Base-by-base conservation (phyloP, 2,797 vertebrate genomes). In the Pipistrellus pipistrellus region DNA sequence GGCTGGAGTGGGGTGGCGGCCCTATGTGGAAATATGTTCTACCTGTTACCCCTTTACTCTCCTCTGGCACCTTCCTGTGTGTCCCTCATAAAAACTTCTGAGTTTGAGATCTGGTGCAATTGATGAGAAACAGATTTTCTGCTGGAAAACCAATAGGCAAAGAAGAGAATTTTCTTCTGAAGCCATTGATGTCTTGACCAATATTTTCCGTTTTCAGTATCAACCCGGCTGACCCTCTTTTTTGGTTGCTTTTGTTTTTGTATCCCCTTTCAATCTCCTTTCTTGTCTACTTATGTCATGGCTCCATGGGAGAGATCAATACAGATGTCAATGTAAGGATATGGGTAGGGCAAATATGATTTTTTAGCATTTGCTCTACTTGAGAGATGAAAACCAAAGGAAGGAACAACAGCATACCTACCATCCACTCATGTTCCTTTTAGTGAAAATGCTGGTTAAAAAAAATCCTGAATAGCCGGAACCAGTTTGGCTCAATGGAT, bases 201-300 rank as follows among this genome's bases (percentile, higher is more conserved):
- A 62, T 69, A 87, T 53, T 86, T 78, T 46, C 55, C 27, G 73
- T 64, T 84, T 85, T 88, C 73, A 55, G 80, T 53, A 64, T 38
- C 35, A 46, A 38, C 51, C 46, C 3, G 13, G 27, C 59, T 83
- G 55, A 83, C 15, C 21, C n/a, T 76, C 25, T 81, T 66, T 68
- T 68, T 17, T 35, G 6, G 11, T 21, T 76, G 13, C 15, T 55
- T 76, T 48, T 75, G n/a, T 48, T 30, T 55, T 51, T 86, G n/a
- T 15, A n/a, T 4, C 17, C 21, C 53, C 3, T 76, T 71, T 17
- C 20, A 38, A 55, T 51, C 12, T 48, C 9, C 73, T 83, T 83
- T 86, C n/a, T n/a, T 73, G 18, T 72, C 55, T 68, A 51, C 57
- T 21, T 64, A 77, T 27, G 14, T 35, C 71, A 78, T 41, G 51